phyloP scores from a whole-genome alignment of 2,113 vertebrate genomes.

The Spizaetus ornatus region DNA sequence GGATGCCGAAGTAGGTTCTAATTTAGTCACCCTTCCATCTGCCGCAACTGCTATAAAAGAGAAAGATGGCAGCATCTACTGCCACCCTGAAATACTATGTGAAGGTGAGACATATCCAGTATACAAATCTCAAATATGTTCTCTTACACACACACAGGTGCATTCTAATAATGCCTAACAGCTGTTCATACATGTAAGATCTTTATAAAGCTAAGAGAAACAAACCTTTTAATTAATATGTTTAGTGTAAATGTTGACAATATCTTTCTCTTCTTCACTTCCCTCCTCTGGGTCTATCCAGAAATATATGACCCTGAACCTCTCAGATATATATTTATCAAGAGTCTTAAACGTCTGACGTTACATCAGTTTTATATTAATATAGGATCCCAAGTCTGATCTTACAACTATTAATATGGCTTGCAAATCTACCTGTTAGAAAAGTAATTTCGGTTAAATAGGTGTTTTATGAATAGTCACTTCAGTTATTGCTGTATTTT shows the following conservation, averaged over 20 bases:
- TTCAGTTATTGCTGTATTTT: neutral
- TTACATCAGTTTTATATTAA: neutral
- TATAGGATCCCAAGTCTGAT: neutral
- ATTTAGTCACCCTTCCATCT: slow-evolving; percentile 79
- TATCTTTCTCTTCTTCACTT: neutral
- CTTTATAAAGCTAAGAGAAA: neutral
- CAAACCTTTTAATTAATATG: neutral
- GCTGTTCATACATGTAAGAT: neutral
- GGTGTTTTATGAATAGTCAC: neutral
- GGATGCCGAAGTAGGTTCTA: slow-evolving; percentile 75
- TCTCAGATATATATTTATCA: neutral
- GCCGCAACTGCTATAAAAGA: slow-evolving; percentile 85
- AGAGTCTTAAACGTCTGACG: neutral
- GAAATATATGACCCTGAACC: neutral
- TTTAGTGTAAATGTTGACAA: neutral
- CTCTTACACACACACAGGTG: neutral
- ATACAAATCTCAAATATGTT: neutral
- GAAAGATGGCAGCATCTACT: slow-evolving; percentile 81
- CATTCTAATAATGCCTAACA: neutral
- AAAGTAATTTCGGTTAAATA: neutral
- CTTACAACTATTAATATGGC: neutral
- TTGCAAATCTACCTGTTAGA: neutral
- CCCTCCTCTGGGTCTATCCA: neutral
- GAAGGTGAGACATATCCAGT: slow-evolving; percentile 75
- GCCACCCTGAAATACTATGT: slow-evolving; percentile 80